Conservation (phyloP, 2,888 invertebrate species). For the Caenorhabditis sinica region DNA sequence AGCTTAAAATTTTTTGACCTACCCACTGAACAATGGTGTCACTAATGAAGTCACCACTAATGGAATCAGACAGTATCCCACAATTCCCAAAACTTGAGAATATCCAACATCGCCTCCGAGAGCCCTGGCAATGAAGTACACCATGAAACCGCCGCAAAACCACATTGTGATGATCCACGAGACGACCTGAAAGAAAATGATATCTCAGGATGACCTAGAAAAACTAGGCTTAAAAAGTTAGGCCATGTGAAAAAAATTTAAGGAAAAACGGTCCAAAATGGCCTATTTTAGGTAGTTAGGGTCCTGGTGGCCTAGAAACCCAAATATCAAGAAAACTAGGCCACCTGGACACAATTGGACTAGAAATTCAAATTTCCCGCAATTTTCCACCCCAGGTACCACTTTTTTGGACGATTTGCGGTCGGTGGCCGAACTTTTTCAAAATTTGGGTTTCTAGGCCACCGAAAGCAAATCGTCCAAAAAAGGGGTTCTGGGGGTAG, state of each 20-base stretch:
- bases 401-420: too few species aligned
- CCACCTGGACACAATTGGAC: background rate
- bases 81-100: conserved; percentile 85
- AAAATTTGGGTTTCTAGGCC: too few species aligned
- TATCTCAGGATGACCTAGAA: conserved; percentile 18
- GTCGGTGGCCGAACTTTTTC: too few species aligned
- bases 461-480: too few species aligned
- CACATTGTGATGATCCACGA: conserved; percentile 86
- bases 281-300: background rate
- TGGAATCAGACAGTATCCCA: conserved; percentile 85
- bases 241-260: background rate
- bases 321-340: background rate
- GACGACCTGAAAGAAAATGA: conserved; percentile 84
- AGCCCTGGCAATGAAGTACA: conserved; percentile 85
- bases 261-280: background rate
- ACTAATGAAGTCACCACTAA: conserved; percentile 84
- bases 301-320: conserved; percentile 5
- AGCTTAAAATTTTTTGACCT: too few species aligned
- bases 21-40: conserved; percentile 83
- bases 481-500: background rate
- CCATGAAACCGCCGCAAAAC: conserved; percentile 85
- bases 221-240: background rate
- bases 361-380: too few species aligned
- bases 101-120: conserved; percentile 85
- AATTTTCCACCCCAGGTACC: too few species aligned